These are phyloP conservation scores for Apodemia zela DNA, from an alignment of 2,888 invertebrate species.

Conservation along the genomic window DNA sequence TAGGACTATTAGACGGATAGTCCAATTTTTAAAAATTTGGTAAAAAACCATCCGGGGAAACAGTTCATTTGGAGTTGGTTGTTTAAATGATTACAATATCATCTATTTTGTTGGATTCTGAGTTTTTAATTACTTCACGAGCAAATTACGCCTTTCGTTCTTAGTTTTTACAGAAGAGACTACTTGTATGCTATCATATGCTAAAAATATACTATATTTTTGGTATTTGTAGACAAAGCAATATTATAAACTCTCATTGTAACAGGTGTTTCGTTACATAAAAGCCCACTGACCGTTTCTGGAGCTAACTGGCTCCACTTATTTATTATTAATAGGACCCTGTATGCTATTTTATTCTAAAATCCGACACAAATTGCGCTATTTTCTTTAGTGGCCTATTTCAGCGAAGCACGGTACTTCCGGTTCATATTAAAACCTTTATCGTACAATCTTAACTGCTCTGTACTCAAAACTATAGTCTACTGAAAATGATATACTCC, in stretches of 20 bases:
- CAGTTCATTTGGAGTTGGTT: no score
- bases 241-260: neutral
- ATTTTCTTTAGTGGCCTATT: slow-evolving; percentile 55
- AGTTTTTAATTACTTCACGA: no score
- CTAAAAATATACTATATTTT: neutral
- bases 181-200: no score
- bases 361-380: slow-evolving; percentile 58
- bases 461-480: slow-evolving; percentile 72
- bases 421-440: slow-evolving; percentile 77
- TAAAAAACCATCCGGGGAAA: no score
- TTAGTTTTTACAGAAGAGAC: no score
- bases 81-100: no score
- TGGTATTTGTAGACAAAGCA: neutral
- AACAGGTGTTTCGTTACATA: neutral
- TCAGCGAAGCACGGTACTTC: slow-evolving; percentile 57
- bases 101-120: no score
- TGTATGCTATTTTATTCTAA: slow-evolving; percentile 37
- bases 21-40: no score
- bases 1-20: no score
- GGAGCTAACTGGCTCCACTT: neutral
- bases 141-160: no score
- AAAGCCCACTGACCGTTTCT: neutral
- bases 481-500: slow-evolving; percentile 71
- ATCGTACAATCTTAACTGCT: slow-evolving; percentile 76
- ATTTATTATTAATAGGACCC: neutral